A percentile compares a stretch with the other conserved stretches of the same genome.
Conservation (phyloP, 2,113 vertebrate species). For the Chionomys nivalis region DNA sequence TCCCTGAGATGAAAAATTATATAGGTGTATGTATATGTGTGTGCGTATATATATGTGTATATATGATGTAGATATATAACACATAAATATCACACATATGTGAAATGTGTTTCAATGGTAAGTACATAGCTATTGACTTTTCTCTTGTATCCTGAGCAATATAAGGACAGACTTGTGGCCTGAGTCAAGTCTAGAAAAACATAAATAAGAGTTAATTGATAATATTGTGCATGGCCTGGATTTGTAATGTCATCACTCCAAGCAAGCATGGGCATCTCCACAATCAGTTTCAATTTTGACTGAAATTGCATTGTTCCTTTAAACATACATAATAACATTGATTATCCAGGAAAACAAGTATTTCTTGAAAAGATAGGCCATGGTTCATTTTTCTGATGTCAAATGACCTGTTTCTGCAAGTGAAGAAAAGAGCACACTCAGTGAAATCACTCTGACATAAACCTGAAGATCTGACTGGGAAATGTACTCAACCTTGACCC, state of each 20-base stretch:
- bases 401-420: neutral
- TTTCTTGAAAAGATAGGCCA: neutral
- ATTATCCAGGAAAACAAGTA: conserved; percentile 30
- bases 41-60: rapidly evolving
- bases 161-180: neutral
- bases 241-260: neutral
- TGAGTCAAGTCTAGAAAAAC: neutral
- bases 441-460: neutral
- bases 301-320: conserved; percentile 35
- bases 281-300: conserved; percentile 52
- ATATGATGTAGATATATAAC: neutral
- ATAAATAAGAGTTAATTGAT: conserved; percentile 53
- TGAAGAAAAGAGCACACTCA: neutral
- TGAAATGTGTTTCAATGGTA: neutral
- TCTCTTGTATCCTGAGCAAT: neutral
- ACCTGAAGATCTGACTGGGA: neutral
- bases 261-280: neutral
- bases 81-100: neutral
- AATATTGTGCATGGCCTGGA: neutral
- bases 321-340: conserved; percentile 6
- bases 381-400: neutral
- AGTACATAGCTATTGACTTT: neutral
- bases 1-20: neutral
- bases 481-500: neutral
- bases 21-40: too few species aligned